Base-by-base conservation (phyloP, 2,888 invertebrate species). In the Entomobrya multifasciata region DNA sequence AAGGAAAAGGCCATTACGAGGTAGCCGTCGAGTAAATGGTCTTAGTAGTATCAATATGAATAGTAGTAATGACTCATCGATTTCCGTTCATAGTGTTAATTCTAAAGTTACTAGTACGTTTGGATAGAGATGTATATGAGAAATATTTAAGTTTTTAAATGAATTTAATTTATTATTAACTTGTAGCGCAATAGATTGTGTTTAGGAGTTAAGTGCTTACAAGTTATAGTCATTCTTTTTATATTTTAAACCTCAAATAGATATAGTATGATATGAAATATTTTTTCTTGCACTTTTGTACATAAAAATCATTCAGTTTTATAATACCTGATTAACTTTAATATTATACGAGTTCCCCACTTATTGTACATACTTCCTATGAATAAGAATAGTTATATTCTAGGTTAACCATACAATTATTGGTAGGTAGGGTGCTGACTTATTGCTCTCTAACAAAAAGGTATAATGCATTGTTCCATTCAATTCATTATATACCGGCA, bases 41-140 rank as follows among this genome's bases (percentile, higher is more conserved):
- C 3, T 44, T n/a, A 55, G 52, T 20, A 52, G 70, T 20, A 67
- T 27, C 5, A 20, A 27, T 57, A 30, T 6, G 25, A 52, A 25
- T 15, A 78, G 44, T 47, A 47, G 22, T 41, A 62, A 65, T 13
- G 17, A 30, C 47, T 27, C 72, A 17, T n/a, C 52, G 20, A 76
- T 86, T 41, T 77, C 78, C 1, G 78, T 87, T 47, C 82, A 82
- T 22, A 87, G 60, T 62, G 77, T 60, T 17, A 77, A 82, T 47
- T 82, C 87, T 20, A 87, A 78, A 65, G 87, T 87, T 25, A 77
- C 77, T 3, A 70, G 41, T 57, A 82, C 36, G 11, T 87, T 62
- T 87, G 87, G 87, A 62, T 87, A 77, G 25, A 17, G 13, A 11
- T 36, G 5, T n/a, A 10, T 36, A 79, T n/a, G n/a, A n/a, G n/a